Evolutionary conservation across 2,797 vertebrate species (phyloP).

Genomic region (Euphonia xanthogaster): DNA sequence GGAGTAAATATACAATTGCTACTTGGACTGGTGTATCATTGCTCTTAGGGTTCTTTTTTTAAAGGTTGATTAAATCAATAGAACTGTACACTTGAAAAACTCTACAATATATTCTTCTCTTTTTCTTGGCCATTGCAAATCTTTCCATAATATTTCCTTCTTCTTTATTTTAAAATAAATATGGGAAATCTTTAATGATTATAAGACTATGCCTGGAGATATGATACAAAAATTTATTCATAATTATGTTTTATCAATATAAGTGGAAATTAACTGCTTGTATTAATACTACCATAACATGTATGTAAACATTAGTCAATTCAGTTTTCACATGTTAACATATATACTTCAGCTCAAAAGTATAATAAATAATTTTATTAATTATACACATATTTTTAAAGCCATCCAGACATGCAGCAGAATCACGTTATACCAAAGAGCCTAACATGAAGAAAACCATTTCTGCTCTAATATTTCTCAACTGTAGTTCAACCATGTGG

Average conservation of each 20-base stretch:
- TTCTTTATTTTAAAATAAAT: background rate
- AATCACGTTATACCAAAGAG: background rate
- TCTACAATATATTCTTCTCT: background rate
- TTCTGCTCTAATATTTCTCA: background rate
- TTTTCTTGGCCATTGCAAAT: background rate
- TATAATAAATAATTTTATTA: background rate
- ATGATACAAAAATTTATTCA: background rate
- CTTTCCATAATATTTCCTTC: background rate
- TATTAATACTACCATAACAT: background rate
- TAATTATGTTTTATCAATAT: background rate
- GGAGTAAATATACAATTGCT: slow-evolving; percentile 2
- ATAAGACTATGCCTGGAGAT: background rate
- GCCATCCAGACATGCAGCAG: background rate
- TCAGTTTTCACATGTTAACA: background rate
- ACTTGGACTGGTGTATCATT: background rate
- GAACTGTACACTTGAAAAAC: background rate
- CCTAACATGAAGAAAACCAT: background rate
- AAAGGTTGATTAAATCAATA: background rate
- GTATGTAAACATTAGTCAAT: background rate
- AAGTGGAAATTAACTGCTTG: background rate
- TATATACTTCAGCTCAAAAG: background rate
- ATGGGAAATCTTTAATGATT: background rate
- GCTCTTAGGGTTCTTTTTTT: background rate
- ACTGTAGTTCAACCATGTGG: background rate
- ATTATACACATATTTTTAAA: background rate